A percentile compares a stretch with the other conserved stretches of the same genome.
Evolutionary conservation across 2,797 vertebrate species (phyloP).

Genomic region (Lagothrix lagotricha): DNA sequence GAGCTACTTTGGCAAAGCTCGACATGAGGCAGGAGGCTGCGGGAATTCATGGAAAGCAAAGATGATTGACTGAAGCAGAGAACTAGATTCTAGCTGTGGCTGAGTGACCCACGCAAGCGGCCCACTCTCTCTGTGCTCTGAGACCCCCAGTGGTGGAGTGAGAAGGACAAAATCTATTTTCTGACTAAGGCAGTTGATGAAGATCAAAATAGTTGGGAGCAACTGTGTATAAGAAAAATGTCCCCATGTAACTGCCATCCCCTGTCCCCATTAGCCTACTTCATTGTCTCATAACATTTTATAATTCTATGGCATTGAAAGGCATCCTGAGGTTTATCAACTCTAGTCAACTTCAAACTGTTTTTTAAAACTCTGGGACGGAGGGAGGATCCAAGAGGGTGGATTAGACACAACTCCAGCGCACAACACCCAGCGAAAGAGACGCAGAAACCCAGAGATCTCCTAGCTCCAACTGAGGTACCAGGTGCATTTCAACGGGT

Average conservation of each 20-base stretch:
- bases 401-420: too few species aligned
- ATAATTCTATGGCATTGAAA: neutral
- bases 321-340: neutral
- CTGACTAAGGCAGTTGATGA: neutral
- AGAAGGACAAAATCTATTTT: neutral
- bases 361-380: neutral
- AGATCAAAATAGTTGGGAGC: neutral
- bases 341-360: neutral
- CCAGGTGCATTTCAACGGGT: too few species aligned
- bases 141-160: rapidly evolving
- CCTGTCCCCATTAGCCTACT: neutral
- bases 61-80: neutral
- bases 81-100: neutral
- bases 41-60: neutral
- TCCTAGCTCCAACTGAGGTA: too few species aligned
- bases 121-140: neutral
- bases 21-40: neutral
- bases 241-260: rapidly evolving
- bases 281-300: neutral
- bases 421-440: too few species aligned
- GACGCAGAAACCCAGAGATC: too few species aligned
- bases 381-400: too few species aligned
- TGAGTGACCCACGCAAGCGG: neutral
- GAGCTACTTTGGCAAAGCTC: neutral
- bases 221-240: neutral